A percentile compares a stretch with the other conserved stretches of the same genome.
These are phyloP conservation scores for Thamnophis elegans DNA, from an alignment of 2,797 vertebrate genomes.

Conservation along the genomic window DNA sequence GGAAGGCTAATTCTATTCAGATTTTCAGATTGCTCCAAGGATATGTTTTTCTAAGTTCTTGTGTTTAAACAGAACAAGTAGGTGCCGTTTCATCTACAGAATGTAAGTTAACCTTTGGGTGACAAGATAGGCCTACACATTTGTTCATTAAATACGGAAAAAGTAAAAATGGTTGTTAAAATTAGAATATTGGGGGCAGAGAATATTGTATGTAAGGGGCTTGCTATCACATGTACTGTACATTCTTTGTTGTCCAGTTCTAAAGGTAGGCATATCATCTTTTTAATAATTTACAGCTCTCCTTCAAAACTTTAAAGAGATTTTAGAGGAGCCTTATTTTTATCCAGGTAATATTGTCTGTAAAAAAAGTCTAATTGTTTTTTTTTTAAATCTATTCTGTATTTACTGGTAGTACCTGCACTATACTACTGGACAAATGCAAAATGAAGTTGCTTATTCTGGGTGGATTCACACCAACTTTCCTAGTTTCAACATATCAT, in stretches of 20 bases:
- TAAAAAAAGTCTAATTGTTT: not conserved
- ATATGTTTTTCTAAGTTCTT: not conserved
- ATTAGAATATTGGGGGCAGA: not conserved
- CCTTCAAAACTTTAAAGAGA: not conserved
- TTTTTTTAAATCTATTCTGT: not conserved
- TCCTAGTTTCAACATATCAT: constrained; percentile 21
- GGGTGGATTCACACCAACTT: constrained; percentile 3
- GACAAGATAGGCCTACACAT: not conserved
- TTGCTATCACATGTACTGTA: not conserved
- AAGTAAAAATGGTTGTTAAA: not conserved
- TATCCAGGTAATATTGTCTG: not conserved
- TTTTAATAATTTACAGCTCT: not conserved
- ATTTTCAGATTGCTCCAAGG: not conserved
- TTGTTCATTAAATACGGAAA: constrained; percentile 1
- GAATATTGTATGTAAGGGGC: constrained; percentile 3
- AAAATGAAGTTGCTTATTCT: constrained; percentile 26
- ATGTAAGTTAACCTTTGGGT: not conserved
- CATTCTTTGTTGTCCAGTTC: not conserved
- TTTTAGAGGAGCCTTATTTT: not conserved
- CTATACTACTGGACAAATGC: constrained; percentile 30
- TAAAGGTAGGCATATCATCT: not conserved
- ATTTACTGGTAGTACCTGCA: not conserved
- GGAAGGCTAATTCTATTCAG: not conserved
- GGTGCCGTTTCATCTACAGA: not conserved
- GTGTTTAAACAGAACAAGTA: not conserved